These are phyloP conservation scores for Pseudorasbora parva DNA, from an alignment of 2,113 vertebrate species.

Conservation along the genomic window DNA sequence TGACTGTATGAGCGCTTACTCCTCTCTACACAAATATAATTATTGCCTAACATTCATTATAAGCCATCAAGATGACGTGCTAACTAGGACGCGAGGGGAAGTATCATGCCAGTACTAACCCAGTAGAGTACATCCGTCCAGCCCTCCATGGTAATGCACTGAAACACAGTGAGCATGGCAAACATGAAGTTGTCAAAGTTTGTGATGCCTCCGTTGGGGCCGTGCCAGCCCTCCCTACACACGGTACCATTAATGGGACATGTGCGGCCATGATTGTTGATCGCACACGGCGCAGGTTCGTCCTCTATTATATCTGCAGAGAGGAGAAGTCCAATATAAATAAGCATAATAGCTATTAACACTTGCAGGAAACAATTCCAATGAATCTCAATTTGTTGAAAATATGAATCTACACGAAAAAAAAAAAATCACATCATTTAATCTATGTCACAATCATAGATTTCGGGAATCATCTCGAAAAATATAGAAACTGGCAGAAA, in stretches of 20 bases:
- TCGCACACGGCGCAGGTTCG: conserved; percentile 94
- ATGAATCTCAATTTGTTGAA: background rate
- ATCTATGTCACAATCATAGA: too few species aligned
- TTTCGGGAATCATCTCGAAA: background rate
- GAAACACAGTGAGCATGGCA: conserved; percentile 98
- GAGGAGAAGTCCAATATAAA: background rate
- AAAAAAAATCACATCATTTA: background rate
- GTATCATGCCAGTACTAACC: conserved; percentile 75
- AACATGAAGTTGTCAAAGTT: conserved; percentile 99
- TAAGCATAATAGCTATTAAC: background rate
- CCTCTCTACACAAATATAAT: background rate
- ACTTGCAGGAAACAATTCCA: background rate
- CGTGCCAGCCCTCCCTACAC: conserved; percentile 95
- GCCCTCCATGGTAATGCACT: conserved; percentile 99
- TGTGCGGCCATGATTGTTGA: conserved; percentile 94
- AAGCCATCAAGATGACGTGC: background rate
- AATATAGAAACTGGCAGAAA: background rate
- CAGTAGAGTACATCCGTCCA: conserved; percentile 99
- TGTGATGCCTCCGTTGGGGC: conserved; percentile 96
- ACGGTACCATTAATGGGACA: conserved; percentile 90
- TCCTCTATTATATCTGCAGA: conserved; percentile 86
- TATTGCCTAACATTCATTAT: conserved; percentile 5
- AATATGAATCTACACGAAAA: background rate
- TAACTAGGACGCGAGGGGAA: background rate
- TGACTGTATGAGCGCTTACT: conserved; percentile 32